Base-by-base conservation (phyloP, 2,113 vertebrate species). In the Sardina pilchardus region DNA sequence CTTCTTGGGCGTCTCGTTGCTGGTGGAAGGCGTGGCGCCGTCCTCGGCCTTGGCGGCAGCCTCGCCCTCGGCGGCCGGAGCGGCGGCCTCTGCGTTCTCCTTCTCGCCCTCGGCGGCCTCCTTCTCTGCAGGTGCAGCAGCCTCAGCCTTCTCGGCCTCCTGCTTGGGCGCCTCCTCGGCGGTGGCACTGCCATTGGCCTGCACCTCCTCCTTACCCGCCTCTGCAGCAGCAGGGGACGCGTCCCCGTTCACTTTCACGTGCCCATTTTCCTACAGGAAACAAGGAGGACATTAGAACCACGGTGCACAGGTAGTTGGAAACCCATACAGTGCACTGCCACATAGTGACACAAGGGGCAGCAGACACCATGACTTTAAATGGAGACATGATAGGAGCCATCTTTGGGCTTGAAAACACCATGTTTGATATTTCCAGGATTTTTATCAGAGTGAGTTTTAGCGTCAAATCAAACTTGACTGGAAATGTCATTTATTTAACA, bases 1-100 rank as follows among this genome's bases (percentile, higher is more conserved):
- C 95, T 99, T 99, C 95, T 99, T 98, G 36, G 97, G 97, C 82
- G 97, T 99, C 90, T 99, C 97, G 45, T 89, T 95, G 93, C 96
- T 97, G 90, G 95, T 91, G 81, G 97, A 97, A 50, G 95, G 93
- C 0, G 96, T 93, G 5, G 97, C 90, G 0, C 88, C 91, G 0
- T 94, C 94, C 86, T 94, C 95, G 0, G 92, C 83, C 89, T 93
- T 94, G 81, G 90, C 94, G 3, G 94, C 92, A 19, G 94, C 91
- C n/a, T 96, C 97, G 0, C 92, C 97, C 89, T 97, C 96, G 0
- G 95, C 92, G 0, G 95, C 95, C 0, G 96, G 94, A 21, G 96
- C 93, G 0, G 90, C 95, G 0, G 94, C 95, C 85, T 96, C 96
- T 3, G 93, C 91, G 19, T 91, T 93, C 88, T 94, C 95, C 39